Percentiles rank a stretch among this genome's conserved stretches.
Evolutionary conservation across 2,113 vertebrate species (phyloP).

Genomic region (Heterotilapia buettikoferi): DNA sequence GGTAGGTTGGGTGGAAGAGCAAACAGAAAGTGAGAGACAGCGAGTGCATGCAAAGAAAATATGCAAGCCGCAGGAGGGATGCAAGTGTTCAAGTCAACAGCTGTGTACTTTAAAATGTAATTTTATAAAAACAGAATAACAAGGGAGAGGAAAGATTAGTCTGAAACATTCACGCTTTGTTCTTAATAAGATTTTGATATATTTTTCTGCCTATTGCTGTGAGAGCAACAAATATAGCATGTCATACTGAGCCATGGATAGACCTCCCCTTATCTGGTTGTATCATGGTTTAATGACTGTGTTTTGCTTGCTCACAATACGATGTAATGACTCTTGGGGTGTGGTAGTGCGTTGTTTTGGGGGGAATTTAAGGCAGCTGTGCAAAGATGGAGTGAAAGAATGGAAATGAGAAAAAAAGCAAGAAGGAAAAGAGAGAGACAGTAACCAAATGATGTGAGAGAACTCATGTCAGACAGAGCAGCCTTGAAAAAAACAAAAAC

Average conservation of each 20-base stretch:
- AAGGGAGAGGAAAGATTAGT: background rate
- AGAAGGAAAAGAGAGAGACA: background rate
- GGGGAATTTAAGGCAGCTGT: background rate
- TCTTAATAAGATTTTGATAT: slow-evolving; percentile 5
- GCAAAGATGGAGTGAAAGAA: background rate
- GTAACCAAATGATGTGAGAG: background rate
- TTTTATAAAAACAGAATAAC: background rate
- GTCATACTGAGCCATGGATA: background rate
- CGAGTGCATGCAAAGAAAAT: background rate
- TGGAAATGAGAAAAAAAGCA: background rate
- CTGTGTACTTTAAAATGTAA: background rate
- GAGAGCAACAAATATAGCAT: background rate
- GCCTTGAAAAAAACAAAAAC: background rate
- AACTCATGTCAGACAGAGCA: background rate
- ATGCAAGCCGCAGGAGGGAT: background rate
- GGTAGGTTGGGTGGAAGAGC: background rate
- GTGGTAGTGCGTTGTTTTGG: background rate
- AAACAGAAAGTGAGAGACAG: background rate
- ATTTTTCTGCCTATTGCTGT: background rate
- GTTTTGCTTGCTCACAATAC: background rate
- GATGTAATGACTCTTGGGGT: background rate
- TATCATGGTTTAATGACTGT: slow-evolving; percentile 16
- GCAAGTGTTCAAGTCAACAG: background rate
- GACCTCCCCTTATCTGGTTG: slow-evolving; percentile 1
- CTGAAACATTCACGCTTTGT: background rate